Base-by-base conservation (phyloP, 2,888 invertebrate genomes). In the Tiliacea aurago region DNA sequence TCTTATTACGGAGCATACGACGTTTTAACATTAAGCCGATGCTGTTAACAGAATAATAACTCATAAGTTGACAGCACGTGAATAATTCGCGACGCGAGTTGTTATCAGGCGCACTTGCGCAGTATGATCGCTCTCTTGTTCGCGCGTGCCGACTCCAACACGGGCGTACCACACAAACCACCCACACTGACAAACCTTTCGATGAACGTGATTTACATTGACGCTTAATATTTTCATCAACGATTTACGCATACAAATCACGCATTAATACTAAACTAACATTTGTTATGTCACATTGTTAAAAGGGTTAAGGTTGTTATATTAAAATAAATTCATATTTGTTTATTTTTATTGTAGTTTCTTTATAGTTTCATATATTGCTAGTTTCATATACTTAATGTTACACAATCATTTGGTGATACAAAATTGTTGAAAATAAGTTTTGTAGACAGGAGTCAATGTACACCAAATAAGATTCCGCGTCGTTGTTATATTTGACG, bases 51-150 rank as follows among this genome's bases (percentile, higher is more conserved):
- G 91, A 91, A 93, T 93, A 93, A 93, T 93, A 93, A 94, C 94
- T 94, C 93, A 94, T 93, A 94, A 93, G 93, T 94, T 94, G 94
- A 94, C 95, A 94, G 93, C 94, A 93, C 91, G 94, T 93, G 93
- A 94, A 94, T 95, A 93, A 94, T 95, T 94, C 91, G 94, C 93
- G 91, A 91, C 89, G 88, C 91, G 89, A 84, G 92, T 91, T 94
- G 93, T 94, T 94, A 94, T 94, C 93, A 92, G 89, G 87, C 87
- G 93, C 93, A 92, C 95, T 93, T 95, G 95, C 94, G 94, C 93
- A 91, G 91, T 93, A 90, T 90, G 90, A 89, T 89, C 91, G 91
- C 85, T 90, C 90, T 88, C 87, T 89, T 90, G 91, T 91, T 90
- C 93, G 94, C 91, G 92, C 93, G 93, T 94, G 94, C 94, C 94